A percentile compares a stretch with the other conserved stretches of the same genome.
phyloP scores from a whole-genome alignment of 2,113 vertebrate species.

The Mormyrus lacerda region DNA sequence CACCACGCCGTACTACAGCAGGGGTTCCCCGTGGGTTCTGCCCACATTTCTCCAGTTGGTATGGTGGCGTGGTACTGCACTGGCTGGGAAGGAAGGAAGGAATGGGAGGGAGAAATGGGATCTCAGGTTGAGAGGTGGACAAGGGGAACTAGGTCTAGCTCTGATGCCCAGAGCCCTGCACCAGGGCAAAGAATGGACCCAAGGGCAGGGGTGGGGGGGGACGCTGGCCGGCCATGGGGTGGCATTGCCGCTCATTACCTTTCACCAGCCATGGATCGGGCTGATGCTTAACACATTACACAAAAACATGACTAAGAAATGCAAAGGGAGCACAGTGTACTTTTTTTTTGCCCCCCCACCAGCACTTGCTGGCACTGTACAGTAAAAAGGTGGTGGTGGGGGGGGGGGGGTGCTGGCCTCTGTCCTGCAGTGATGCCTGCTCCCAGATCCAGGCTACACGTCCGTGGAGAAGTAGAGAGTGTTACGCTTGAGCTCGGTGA shows the following conservation, averaged over 20 bases:
- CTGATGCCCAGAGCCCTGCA: neutral
- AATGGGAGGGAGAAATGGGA: neutral
- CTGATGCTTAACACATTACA: constrained; percentile 33
- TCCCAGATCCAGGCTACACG: constrained; percentile 64
- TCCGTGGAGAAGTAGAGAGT: constrained; percentile 97
- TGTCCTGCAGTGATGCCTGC: constrained; percentile 13
- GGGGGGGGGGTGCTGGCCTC: constrained; percentile 29
- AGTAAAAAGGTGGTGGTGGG: constrained; percentile 41
- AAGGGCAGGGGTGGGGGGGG: neutral
- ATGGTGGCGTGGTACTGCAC: neutral
- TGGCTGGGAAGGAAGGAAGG: neutral
- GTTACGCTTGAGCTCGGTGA: constrained; percentile 90
- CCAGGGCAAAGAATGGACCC: neutral
- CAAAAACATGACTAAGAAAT: constrained; percentile 27
- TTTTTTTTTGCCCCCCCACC: constrained; percentile 20
- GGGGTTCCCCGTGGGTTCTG: neutral
- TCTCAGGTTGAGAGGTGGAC: neutral
- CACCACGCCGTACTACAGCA: neutral
- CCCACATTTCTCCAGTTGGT: neutral
- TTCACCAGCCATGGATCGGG: constrained; percentile 7
- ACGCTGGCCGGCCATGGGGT: neutral
- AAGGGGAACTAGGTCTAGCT: neutral
- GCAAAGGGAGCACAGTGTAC: constrained; percentile 3
- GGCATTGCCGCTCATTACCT: neutral
- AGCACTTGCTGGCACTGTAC: constrained; percentile 39